phyloP scores from a whole-genome alignment of 1,140 invertebrate species.

The Armadillidium nasatum region DNA sequence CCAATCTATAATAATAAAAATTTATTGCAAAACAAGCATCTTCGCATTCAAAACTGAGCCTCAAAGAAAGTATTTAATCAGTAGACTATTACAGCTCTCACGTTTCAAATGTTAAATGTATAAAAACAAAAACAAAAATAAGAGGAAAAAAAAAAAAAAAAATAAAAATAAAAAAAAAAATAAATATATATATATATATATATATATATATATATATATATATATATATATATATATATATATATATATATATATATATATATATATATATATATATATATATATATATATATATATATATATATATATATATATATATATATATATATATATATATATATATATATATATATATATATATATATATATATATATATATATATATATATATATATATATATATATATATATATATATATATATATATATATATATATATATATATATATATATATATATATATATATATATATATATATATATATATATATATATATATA shows the following conservation, averaged over 20 bases:
- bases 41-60: too few relatives aligned
- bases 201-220: conserved; percentile 20
- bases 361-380: background rate
- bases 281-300: background rate
- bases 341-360: conserved; percentile 21
- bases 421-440: background rate
- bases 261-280: background rate
- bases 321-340: conserved; percentile 18
- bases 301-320: background rate
- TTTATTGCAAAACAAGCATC: too few relatives aligned
- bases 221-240: too few relatives aligned
- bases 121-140: too few relatives aligned
- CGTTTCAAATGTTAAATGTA: too few relatives aligned
- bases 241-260: too few relatives aligned
- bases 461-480: conserved; percentile 19
- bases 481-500: conserved; percentile 24
- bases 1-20: too few relatives aligned
- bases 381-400: too few relatives aligned
- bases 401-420: background rate
- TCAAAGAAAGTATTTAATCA: too few relatives aligned
- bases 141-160: background rate
- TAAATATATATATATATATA: conserved; percentile 7
- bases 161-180: background rate
- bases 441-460: background rate
- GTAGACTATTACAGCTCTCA: too few relatives aligned